Conservation (phyloP, 2,888 invertebrate species). For the Ophion ellenae region DNA sequence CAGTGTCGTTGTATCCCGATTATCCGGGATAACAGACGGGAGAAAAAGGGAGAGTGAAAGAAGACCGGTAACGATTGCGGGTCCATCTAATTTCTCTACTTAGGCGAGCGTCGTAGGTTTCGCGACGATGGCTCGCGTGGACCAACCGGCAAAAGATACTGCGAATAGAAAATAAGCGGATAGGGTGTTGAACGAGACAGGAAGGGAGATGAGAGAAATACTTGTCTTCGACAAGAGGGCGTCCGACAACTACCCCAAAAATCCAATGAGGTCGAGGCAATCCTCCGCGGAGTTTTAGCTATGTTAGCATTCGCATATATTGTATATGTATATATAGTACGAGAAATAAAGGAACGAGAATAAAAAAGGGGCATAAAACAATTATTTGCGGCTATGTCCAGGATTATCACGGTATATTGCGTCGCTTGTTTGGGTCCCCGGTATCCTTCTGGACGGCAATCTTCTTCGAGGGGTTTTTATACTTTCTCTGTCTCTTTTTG, state of each 20-base stretch:
- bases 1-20: conserved; percentile 40
- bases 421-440: conserved; percentile 12
- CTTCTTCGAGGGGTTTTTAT: conserved; percentile 30
- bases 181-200: conserved; percentile 6
- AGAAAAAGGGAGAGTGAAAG: background rate
- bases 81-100: conserved; percentile 44
- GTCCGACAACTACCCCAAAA: conserved; percentile 8
- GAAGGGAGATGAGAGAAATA: background rate
- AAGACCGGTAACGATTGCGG: conserved; percentile 15
- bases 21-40: conserved; percentile 38
- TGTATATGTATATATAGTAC: too few relatives aligned
- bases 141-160: conserved; percentile 9
- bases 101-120: conserved; percentile 12
- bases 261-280: background rate
- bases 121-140: conserved; percentile 7
- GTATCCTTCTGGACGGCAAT: conserved; percentile 2
- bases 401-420: conserved; percentile 47
- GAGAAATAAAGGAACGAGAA: background rate
- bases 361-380: conserved; percentile 52
- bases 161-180: conserved; percentile 9
- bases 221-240: conserved; percentile 12
- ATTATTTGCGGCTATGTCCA: conserved; percentile 59
- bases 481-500: conserved; percentile 7
- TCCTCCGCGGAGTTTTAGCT: conserved; percentile 40
- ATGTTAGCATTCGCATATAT: background rate